Conservation (phyloP, 2,888 invertebrate species). For the Spicauda simplicius region DNA sequence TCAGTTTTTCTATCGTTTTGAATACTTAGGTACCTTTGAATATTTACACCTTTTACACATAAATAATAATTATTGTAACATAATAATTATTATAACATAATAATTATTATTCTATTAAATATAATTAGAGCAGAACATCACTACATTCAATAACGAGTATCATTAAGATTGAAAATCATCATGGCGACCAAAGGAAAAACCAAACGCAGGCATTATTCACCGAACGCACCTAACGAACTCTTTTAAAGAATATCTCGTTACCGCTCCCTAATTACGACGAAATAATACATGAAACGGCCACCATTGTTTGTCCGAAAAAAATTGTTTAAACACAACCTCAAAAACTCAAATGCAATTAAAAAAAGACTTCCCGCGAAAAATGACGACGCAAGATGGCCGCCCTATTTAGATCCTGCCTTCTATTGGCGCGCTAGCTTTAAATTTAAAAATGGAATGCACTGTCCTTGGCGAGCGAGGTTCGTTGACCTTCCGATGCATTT, state of each 20-base stretch:
- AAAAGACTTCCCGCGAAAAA: conserved; percentile 69
- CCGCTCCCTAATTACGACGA: conserved; percentile 77
- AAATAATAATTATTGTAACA: no score
- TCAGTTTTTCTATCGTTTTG: no score
- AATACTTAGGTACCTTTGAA: no score
- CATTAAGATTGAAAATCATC: conserved; percentile 32
- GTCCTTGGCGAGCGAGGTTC: conserved; percentile 80
- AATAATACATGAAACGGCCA: conserved; percentile 69
- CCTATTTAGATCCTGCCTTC: conserved; percentile 82
- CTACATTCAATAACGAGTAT: conserved; percentile 11
- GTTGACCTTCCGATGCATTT: conserved; percentile 84
- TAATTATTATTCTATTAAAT: no score
- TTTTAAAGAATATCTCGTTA: conserved; percentile 59
- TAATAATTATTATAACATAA: no score
- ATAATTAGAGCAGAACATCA: conserved; percentile 7
- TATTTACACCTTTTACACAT: no score
- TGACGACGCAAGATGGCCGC: conserved; percentile 80
- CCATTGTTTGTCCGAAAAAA: conserved; percentile 72
- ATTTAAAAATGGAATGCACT: conserved; percentile 84
- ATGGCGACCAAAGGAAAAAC: conserved; percentile 29
- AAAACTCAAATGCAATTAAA: conserved; percentile 70
- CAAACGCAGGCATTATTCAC: conserved; percentile 35
- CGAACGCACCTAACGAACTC: conserved; percentile 47
- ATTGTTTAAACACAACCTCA: conserved; percentile 57
- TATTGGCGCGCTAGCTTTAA: conserved; percentile 82